A percentile compares a stretch with the other conserved stretches of the same genome.
phyloP scores from a whole-genome alignment of 2,113 vertebrate genomes.

The Microcebus lehilahytsara region DNA sequence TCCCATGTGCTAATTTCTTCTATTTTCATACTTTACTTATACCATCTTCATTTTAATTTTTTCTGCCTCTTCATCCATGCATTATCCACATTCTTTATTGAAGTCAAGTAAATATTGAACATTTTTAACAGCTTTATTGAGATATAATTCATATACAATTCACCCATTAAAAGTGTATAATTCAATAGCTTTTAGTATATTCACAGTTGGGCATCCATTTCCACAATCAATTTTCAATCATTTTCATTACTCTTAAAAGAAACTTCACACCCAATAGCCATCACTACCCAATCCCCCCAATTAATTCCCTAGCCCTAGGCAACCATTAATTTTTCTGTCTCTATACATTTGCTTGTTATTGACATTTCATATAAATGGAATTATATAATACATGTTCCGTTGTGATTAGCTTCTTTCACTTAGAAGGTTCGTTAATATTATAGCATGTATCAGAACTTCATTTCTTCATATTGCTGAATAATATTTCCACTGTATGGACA shows the following conservation, averaged over 20 bases:
- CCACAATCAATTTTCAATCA: not conserved
- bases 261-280: not conserved
- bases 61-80: not conserved
- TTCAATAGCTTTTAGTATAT: not conserved
- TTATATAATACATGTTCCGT: not conserved
- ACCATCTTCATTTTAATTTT: not conserved
- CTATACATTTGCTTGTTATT: not conserved
- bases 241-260: not conserved
- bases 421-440: not conserved
- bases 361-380: not conserved
- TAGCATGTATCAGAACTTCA: not conserved
- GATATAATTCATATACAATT: not conserved
- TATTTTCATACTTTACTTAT: not conserved
- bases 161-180: not conserved
- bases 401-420: not conserved
- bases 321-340: not conserved
- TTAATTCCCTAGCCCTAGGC: not conserved
- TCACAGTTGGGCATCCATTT: not conserved
- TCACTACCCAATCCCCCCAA: not conserved
- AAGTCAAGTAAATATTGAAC: not conserved
- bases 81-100: not conserved
- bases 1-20: not conserved
- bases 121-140: not conserved
- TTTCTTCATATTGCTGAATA: conserved; percentile 6
- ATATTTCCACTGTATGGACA: not conserved